phyloP scores from a whole-genome alignment of 2,888 invertebrate genomes.

The Atrina japonica region DNA sequence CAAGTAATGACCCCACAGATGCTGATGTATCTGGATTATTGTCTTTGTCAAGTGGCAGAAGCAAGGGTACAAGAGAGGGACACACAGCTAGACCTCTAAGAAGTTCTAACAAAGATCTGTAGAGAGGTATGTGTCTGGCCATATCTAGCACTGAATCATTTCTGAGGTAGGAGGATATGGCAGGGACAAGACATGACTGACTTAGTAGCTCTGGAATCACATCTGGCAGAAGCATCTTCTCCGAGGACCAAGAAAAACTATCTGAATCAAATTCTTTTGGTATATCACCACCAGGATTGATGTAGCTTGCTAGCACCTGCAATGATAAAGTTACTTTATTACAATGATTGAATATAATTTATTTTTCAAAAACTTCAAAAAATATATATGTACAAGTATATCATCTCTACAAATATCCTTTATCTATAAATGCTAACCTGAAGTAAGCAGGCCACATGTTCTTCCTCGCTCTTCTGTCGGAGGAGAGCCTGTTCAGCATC shows the following conservation, averaged over 20 bases:
- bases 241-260: conserved; percentile 52
- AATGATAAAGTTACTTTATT: conserved; percentile 44
- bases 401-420: not conserved
- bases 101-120: conserved; percentile 90
- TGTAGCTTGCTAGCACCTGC: conserved; percentile 92
- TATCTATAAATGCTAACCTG: too few species aligned
- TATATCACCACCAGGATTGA: conserved; percentile 85
- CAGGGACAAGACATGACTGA: conserved; percentile 92
- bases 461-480: conserved; percentile 94
- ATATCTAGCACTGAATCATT: conserved; percentile 98
- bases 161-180: conserved; percentile 92
- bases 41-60: conserved; percentile 83
- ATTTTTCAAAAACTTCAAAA: not conserved
- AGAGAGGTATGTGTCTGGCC: conserved; percentile 97
- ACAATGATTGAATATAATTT: not conserved
- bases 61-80: conserved; percentile 83
- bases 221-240: conserved; percentile 71
- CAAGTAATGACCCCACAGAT: conserved; percentile 89
- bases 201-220: conserved; percentile 89
- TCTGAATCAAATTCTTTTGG: conserved; percentile 63
- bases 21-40: conserved; percentile 81
- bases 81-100: conserved; percentile 87
- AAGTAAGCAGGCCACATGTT: conserved; percentile 93
- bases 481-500: conserved; percentile 96
- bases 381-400: too few species aligned